Evolutionary conservation across 2,113 vertebrate genomes (phyloP).

Genomic region (Sinocyclocheilus maitianheensis): DNA sequence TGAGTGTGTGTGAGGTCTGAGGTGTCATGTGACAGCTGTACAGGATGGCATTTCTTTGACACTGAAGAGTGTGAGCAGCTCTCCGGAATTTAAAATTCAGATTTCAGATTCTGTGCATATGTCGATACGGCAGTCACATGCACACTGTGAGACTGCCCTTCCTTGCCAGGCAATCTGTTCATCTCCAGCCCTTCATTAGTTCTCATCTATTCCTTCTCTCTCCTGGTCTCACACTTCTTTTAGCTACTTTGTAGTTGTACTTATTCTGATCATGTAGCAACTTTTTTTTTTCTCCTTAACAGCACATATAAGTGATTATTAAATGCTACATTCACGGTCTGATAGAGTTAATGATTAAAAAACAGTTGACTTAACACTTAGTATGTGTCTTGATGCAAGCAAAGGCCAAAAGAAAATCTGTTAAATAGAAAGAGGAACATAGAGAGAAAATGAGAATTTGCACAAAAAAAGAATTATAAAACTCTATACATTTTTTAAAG

Average conservation of each 20-base stretch:
- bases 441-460: too few relatives aligned
- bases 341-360: constrained; percentile 6
- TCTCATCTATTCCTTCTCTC: constrained; percentile 26
- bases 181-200: constrained; percentile 52
- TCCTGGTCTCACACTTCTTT: constrained; percentile 15
- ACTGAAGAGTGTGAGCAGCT: constrained; percentile 73
- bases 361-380: constrained; percentile 36
- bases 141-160: constrained; percentile 50
- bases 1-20: constrained; percentile 59
- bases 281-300: constrained; percentile 1
- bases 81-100: constrained; percentile 73
- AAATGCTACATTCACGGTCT: constrained; percentile 7
- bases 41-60: constrained; percentile 74
- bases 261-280: constrained; percentile 25
- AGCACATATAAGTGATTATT: constrained; percentile 32
- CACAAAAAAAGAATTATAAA: too few relatives aligned
- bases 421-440: constrained; percentile 8
- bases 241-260: not conserved
- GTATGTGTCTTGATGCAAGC: constrained; percentile 22
- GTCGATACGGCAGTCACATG: constrained; percentile 68
- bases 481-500: not conserved
- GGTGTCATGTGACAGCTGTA: constrained; percentile 75
- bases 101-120: constrained; percentile 69
- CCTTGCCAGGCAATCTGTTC: constrained; percentile 64
- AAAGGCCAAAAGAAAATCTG: not conserved